A percentile compares a stretch with the other conserved stretches of the same genome.
Evolutionary conservation across 2,888 invertebrate species (phyloP).

Genomic region (Bellardia pandia): DNA sequence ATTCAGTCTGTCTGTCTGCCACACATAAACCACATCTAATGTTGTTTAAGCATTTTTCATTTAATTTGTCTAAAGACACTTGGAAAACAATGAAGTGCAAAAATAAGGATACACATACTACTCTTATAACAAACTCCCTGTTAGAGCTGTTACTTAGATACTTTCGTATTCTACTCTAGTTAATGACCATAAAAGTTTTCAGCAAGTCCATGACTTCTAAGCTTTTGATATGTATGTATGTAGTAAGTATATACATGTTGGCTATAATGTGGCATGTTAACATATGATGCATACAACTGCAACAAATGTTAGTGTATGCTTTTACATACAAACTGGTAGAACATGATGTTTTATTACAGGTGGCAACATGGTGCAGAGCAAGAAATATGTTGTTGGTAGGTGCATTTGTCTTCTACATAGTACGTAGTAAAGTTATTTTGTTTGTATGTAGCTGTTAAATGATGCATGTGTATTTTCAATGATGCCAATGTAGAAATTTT

Average conservation of each 20-base stretch:
- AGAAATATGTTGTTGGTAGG: constrained; percentile 4
- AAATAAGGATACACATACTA: constrained; percentile 37
- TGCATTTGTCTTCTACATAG: neutral
- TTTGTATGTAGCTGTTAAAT: neutral
- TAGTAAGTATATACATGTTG: neutral
- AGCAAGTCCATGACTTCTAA: constrained; percentile 60
- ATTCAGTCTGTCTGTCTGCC: neutral
- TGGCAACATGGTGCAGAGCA: constrained; percentile 48
- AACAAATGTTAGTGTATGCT: neutral
- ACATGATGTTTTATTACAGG: constrained; percentile 66
- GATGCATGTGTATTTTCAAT: constrained; percentile 38
- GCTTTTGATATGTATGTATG: constrained; percentile 35
- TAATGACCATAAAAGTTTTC: constrained; percentile 61
- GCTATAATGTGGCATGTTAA: constrained; percentile 53
- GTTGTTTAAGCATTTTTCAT: constrained; percentile 68
- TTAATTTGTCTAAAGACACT: constrained; percentile 71
- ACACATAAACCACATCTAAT: constrained; percentile 52
- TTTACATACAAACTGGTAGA: neutral
- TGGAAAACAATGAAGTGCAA: constrained; percentile 53
- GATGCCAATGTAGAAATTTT: constrained; percentile 8
- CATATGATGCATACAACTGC: constrained; percentile 25
- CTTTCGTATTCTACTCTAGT: constrained; percentile 15
- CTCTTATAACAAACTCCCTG: too few species aligned
- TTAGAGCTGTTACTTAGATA: neutral
- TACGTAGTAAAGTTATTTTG: neutral